Evolutionary conservation across 2,888 invertebrate species (phyloP), one percentile per base, ranked within the genome.

Genomic region (Machimus atricapillus): DNA sequence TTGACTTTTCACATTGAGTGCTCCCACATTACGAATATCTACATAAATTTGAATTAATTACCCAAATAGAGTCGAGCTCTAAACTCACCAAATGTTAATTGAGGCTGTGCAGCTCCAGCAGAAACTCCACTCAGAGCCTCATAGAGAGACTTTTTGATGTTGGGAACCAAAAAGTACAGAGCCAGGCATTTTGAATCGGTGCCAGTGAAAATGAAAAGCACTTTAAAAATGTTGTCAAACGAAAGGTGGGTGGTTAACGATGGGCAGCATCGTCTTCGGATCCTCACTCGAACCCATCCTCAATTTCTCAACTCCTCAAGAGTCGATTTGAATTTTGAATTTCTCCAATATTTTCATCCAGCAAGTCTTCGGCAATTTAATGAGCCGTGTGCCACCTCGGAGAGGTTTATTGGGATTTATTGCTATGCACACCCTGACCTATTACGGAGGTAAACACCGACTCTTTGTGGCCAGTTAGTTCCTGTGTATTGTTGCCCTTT

Each of bases 1-100:
- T 37, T 76, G 76, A 76, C 76, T 76, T 76, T 37, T 76, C 37
- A 76, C 76, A 76, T 76, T 37, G 76, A 76, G 76, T 76, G 76
- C 76, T 76, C 76, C 76, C 76, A 76, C 76, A 76, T 76, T 76
- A 76, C 76, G 76, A 76, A 76, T 76, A 76, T 76, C 76, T 76
- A 76, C 76, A 76, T 76, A 76, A 37, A 76, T 76, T 76, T 76
- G 76, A 76, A 76, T 76, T 76, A 76, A 76, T 76, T 76, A 76
- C 76, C 76, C 37, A 37, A 76, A 37, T 76, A 34, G 76, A 76
- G 27, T 1, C 12, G 34, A 27, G 74, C 16, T 6, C 31, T 31
- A 74, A 74, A 76, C 76, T 34, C n/a, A 76, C 76, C 37, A 76
- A 37, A 76, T 76, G 76, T 31, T 76, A 37, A 37, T 76, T n/a